phyloP scores from a whole-genome alignment of 35 echinoderm and acorn worm genomes.

The Holothuria glaberrima region DNA sequence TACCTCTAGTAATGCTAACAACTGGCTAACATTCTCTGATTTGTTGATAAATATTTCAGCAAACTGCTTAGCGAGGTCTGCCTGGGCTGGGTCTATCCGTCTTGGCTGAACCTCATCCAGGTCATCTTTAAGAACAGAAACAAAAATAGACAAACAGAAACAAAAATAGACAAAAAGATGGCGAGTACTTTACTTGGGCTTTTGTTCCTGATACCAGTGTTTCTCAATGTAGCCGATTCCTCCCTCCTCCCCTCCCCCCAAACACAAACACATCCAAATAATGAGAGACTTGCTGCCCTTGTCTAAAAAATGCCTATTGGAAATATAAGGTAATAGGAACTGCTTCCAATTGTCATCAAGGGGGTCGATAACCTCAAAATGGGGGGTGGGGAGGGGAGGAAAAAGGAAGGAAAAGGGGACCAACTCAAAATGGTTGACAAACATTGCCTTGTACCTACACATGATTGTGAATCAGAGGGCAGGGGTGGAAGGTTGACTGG shows the following conservation, averaged over 20 bases:
- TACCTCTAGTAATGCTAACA: slow-evolving; percentile 90
- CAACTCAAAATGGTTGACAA: too few species aligned
- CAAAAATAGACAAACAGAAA: not conserved
- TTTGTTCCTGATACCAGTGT: not conserved
- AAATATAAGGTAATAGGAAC: too few species aligned
- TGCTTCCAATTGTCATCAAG: too few species aligned
- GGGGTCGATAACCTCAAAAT: too few species aligned
- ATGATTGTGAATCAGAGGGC: too few species aligned
- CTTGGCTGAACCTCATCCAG: slow-evolving; percentile 44
- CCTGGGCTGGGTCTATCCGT: slow-evolving; percentile 51
- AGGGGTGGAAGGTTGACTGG: not conserved
- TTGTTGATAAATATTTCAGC: slow-evolving; percentile 94
- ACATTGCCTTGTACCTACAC: too few species aligned
- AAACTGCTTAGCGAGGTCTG: slow-evolving; percentile 83
- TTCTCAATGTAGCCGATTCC: not conserved
- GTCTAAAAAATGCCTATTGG: too few species aligned
- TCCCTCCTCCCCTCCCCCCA: not conserved
- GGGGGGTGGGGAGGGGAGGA: too few species aligned
- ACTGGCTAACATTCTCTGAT: slow-evolving; percentile 77
- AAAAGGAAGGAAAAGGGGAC: too few species aligned
- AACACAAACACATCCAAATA: too few species aligned
- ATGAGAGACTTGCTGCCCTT: too few species aligned
- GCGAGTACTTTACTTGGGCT: not conserved
- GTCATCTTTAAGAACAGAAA: slow-evolving; percentile 40
- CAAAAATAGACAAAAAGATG: not conserved